These are phyloP conservation scores for Iguana delicatissima DNA, from an alignment of 2,797 vertebrate genomes.

Conservation along the genomic window DNA sequence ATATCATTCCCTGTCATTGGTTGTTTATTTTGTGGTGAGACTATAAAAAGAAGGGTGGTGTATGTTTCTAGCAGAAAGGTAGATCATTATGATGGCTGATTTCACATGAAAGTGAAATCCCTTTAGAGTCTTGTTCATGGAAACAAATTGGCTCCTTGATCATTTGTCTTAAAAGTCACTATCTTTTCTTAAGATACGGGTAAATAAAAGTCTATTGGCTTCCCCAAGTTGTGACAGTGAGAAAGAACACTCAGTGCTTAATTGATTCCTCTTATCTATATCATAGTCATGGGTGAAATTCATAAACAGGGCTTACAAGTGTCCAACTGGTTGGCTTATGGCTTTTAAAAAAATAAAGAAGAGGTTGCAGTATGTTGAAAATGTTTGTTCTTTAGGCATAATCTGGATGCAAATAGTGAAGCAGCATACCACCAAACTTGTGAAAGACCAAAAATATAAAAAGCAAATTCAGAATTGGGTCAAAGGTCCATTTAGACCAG, in stretches of 20 bases:
- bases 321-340: not conserved
- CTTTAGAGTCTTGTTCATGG: conserved; percentile 33
- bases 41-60: not conserved
- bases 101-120: not conserved
- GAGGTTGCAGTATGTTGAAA: not conserved
- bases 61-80: not conserved
- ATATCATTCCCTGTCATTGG: not conserved
- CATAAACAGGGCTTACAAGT: not conserved
- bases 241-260: conserved; percentile 14
- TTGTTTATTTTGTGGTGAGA: not conserved
- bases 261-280: not conserved
- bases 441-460: not conserved
- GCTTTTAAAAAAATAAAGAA: too few species aligned
- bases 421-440: not conserved
- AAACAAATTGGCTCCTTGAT: not conserved
- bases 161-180: not conserved
- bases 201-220: conserved; percentile 28
- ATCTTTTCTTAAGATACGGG: not conserved
- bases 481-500: not conserved
- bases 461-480: not conserved
- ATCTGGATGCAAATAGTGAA: not conserved
- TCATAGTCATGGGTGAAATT: not conserved
- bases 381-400: not conserved
- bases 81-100: rapidly evolving
- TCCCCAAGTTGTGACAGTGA: conserved; percentile 12